Evolutionary conservation across 2,888 invertebrate genomes (phyloP), one percentile per base, ranked within the genome.

Genomic region (Tillus elongatus): DNA sequence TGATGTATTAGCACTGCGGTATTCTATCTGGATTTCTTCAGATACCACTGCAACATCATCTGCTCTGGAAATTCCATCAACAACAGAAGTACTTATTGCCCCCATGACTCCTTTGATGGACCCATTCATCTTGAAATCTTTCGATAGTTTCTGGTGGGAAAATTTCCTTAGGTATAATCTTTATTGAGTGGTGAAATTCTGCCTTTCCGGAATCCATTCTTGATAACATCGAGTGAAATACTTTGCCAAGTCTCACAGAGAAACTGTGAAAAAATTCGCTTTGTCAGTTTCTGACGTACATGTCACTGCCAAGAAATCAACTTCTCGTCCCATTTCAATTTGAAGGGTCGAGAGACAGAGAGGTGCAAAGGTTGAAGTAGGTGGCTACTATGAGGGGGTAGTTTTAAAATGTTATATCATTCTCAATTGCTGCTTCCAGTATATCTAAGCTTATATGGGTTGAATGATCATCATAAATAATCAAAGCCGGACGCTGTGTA

Each of bases 401-500:
- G 40, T 36, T 56, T 60, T 2, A 57, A 30, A 19, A 57, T 52
- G n/a, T n/a, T n/a, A n/a, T n/a, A n/a, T n/a, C n/a, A n/a, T n/a
- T n/a, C n/a, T n/a, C n/a, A n/a, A n/a, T n/a, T n/a, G n/a, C n/a
- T n/a, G n/a, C n/a, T n/a, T n/a, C n/a, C n/a, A n/a, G n/a, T n/a
- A n/a, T n/a, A n/a, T n/a, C n/a, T n/a, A n/a, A n/a, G n/a, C n/a
- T n/a, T n/a, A n/a, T n/a, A n/a, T n/a, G n/a, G n/a, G n/a, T n/a
- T n/a, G n/a, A n/a, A n/a, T n/a, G n/a, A n/a, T n/a, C 58, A 39
- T 57, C 57, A 35, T 54, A 56, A 16, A 60, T 46, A n/a, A 58
- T 33, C 15, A 54, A 40, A 1, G 53, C 50, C 9, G 57, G 58
- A 14, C 55, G 26, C 30, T 56, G 51, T 29, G 49, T 36, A 4